Evolutionary conservation across 2,888 invertebrate genomes (phyloP).

Genomic region (Aethes cnicana): DNA sequence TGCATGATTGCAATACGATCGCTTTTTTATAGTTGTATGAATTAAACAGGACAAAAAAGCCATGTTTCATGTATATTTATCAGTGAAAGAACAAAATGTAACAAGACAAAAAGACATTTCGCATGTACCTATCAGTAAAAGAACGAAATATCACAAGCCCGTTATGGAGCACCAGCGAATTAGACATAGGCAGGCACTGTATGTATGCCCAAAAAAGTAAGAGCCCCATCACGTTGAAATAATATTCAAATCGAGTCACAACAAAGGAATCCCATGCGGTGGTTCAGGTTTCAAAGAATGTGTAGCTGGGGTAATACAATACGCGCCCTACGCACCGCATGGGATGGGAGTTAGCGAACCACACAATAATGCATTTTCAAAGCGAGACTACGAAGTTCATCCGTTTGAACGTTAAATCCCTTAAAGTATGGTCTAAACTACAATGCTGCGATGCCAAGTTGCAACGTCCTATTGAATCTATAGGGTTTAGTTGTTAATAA

Average conservation of each 20-base stretch:
- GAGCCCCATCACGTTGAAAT: slow-evolving; percentile 67
- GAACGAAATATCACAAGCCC: too few species aligned
- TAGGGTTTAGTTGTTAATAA: slow-evolving; percentile 22
- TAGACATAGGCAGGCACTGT: too few species aligned
- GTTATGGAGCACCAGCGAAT: too few species aligned
- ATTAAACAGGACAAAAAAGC: too few species aligned
- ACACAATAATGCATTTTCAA: slow-evolving; percentile 29
- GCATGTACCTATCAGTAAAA: too few species aligned
- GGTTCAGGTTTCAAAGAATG: slow-evolving; percentile 73
- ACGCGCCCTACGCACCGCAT: slow-evolving; percentile 55
- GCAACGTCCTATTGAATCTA: slow-evolving; percentile 19
- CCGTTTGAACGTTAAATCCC: neutral
- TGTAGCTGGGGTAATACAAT: slow-evolving; percentile 72
- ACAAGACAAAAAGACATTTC: too few species aligned
- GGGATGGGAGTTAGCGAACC: slow-evolving; percentile 44
- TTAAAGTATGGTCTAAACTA: slow-evolving; percentile 4
- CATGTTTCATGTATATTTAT: too few species aligned
- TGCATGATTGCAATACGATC: too few species aligned
- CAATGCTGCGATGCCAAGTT: slow-evolving; percentile 3
- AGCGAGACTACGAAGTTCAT: slow-evolving; percentile 2
- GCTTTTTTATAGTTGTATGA: slow-evolving; percentile 68
- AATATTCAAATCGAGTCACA: slow-evolving; percentile 75
- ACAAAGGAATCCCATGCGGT: slow-evolving; percentile 72
- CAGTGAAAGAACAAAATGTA: too few species aligned
- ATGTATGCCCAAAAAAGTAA: slow-evolving; percentile 44